These are phyloP conservation scores for Setophaga kirtlandii DNA, from an alignment of 2,113 vertebrate species.

Conservation along the genomic window DNA sequence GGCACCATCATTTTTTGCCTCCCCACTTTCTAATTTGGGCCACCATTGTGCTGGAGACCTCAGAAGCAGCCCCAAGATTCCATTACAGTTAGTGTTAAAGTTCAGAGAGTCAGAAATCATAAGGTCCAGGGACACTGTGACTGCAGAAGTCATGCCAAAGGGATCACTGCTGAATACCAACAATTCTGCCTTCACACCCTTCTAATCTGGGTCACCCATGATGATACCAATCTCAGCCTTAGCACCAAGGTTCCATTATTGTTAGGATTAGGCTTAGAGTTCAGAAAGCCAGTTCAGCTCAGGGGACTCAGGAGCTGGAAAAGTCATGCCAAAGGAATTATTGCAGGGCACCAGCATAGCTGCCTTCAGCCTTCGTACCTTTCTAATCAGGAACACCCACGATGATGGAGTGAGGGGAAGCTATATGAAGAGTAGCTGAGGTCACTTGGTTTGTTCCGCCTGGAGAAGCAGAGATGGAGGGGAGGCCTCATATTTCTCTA, in stretches of 20 bases:
- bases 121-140: neutral
- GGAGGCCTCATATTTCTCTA: neutral
- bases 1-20: neutral
- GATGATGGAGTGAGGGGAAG: neutral
- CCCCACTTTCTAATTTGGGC: neutral
- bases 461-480: neutral
- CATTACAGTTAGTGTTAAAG: neutral
- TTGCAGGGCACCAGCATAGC: neutral
- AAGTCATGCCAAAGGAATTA: neutral
- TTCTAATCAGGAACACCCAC: neutral
- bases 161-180: neutral
- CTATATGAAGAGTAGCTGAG: neutral
- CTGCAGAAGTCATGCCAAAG: neutral
- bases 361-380: neutral
- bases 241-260: neutral
- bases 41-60: neutral
- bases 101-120: neutral
- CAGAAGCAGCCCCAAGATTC: neutral
- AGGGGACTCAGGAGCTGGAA: neutral
- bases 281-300: neutral
- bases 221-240: neutral
- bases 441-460: neutral
- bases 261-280: neutral
- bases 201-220: neutral
- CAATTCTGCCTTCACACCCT: neutral